A percentile compares a stretch with the other conserved stretches of the same genome.
phyloP scores from a whole-genome alignment of 2,113 vertebrate species.

The Pituophis catenifer region DNA sequence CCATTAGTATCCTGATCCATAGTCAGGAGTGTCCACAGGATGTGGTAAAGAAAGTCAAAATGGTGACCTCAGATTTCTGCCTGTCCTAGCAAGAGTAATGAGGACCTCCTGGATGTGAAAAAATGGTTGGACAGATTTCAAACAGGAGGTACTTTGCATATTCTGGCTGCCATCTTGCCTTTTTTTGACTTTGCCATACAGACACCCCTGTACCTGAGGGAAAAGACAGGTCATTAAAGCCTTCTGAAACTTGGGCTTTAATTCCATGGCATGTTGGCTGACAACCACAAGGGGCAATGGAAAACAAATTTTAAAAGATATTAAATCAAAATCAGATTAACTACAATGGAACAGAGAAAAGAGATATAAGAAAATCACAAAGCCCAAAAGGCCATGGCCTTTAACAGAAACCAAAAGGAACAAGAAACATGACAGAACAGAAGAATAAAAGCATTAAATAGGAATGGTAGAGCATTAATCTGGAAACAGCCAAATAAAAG shows the following conservation, averaged over 20 bases:
- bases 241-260: background rate
- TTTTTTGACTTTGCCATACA: background rate
- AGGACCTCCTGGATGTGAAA: background rate
- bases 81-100: background rate
- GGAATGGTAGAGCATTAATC: no score
- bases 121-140: background rate
- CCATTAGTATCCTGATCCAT: background rate
- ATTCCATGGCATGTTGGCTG: background rate
- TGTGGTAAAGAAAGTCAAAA: background rate
- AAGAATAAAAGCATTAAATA: no score
- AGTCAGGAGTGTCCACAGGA: background rate
- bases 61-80: background rate
- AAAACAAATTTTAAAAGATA: background rate
- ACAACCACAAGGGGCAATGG: background rate
- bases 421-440: no score
- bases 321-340: background rate
- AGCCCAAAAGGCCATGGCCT: background rate
- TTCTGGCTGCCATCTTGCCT: background rate
- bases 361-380: background rate
- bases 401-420: background rate
- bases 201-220: background rate
- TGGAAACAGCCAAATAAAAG: no score
- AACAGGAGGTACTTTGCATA: background rate
- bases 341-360: background rate
- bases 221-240: background rate